Base-by-base conservation (phyloP, 2,888 invertebrate species). In the Nomada hirtipes region DNA sequence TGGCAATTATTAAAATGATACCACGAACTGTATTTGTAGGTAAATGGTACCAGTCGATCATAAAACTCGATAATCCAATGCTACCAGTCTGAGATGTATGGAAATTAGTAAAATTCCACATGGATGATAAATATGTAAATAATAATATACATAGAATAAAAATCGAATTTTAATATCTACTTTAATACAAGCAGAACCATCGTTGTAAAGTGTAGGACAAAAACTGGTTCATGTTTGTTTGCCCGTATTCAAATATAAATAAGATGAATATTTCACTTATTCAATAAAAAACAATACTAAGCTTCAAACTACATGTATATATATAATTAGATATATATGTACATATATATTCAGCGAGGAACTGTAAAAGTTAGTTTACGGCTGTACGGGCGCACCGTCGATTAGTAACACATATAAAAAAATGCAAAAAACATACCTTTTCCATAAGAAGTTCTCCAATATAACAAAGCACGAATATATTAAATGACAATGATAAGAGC, bases 1-100 rank as follows among this genome's bases (percentile, higher is more conserved):
- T 88, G 1, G 86, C 76, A 10, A 92, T 87, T 13, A 92, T 79
- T 61, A 92, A 68, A 26, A 92, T 85, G 20, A 92, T 63, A 10
- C 74, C 76, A 2, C 72, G 86, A 7, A 82, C 63, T 9, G 76
- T 82, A 20, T 82, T 84, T 13, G 47, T 67, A 10, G 89, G 89
- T 18, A 90, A 68, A 15, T 64, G 61, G 64, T 90, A 86, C 90
- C 90, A 90, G 4, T 86, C 79, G n/a, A 83, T 86, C 86, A 83
- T 85, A n/a, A 86, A 89, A 10, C 88, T 84, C 7, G 72, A 76
- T 29, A 44, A 36, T 59, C 87, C 89, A 11, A 90, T 47, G n/a
- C 81, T 72, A 7, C 76, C 60, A 13, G 79, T 84, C 89, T 89
- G 55, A 11, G 18, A 20, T 23, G 20, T 1, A 55, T n/a, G 1